Conservation (phyloP, 2,797 vertebrate genomes). For the Poecilia wingei region DNA sequence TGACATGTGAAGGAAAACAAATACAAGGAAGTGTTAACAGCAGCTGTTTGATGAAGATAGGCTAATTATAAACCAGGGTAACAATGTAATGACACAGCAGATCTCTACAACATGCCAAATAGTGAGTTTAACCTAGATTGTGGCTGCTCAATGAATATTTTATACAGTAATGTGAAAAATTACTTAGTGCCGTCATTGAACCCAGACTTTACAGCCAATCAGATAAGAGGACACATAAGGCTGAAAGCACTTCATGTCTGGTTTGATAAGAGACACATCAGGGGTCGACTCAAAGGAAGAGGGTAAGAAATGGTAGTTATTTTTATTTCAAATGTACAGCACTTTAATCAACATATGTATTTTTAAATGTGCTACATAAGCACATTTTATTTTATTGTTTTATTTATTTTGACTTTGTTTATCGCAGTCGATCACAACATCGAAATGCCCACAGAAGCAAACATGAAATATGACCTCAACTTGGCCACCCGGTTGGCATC, state of each 20-base stretch:
- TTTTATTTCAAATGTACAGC: not conserved
- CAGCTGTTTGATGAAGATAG: not conserved
- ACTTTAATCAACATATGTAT: not conserved
- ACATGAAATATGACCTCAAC: not conserved
- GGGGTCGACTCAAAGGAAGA: not conserved
- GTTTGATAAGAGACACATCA: not conserved
- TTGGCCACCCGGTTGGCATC: not conserved
- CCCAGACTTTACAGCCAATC: conserved; percentile 1
- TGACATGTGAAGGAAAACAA: not conserved
- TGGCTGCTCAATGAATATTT: not conserved
- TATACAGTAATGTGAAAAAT: not conserved
- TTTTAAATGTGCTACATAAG: not conserved
- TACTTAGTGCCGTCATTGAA: not conserved
- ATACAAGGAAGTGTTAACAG: not conserved
- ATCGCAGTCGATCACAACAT: not conserved
- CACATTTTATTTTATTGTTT: not conserved
- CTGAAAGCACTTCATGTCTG: not conserved
- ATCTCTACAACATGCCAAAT: not conserved
- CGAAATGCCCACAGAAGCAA: not conserved
- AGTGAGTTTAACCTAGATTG: not conserved
- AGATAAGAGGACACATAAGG: not conserved
- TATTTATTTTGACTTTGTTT: not conserved
- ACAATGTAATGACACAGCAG: not conserved
- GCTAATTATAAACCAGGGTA: not conserved
- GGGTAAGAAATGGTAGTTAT: not conserved